These are phyloP conservation scores for Etheostoma nigrum DNA, from an alignment of 2,797 vertebrate species.

Conservation along the genomic window DNA sequence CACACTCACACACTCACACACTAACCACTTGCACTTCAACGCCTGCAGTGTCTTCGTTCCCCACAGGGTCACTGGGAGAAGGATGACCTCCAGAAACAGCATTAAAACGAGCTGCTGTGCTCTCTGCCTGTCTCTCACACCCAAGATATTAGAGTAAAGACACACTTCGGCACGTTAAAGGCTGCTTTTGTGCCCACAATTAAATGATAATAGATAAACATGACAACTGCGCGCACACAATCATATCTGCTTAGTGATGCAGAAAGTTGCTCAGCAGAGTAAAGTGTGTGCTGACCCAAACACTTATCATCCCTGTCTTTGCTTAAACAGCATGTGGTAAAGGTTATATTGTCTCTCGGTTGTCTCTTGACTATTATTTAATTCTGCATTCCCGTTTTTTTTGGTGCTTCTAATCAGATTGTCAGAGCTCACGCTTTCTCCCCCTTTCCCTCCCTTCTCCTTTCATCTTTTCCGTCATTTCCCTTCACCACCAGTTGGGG, in stretches of 20 bases:
- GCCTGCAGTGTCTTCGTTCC: constrained; percentile 33
- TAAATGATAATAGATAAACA: constrained; percentile 32
- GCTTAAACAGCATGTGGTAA: neutral
- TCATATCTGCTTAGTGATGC: constrained; percentile 32
- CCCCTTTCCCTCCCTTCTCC: neutral
- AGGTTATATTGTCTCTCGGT: neutral
- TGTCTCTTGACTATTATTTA: neutral
- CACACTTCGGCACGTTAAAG: constrained; percentile 14
- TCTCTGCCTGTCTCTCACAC: neutral
- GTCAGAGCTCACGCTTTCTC: fast-evolving
- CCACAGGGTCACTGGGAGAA: constrained; percentile 56
- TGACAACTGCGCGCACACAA: neutral
- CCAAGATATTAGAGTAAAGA: constrained; percentile 1
- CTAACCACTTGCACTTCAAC: neutral
- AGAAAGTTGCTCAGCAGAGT: constrained; percentile 22
- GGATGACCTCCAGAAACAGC: constrained; percentile 52
- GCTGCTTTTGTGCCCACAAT: constrained; percentile 2
- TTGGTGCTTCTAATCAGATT: constrained; percentile 11
- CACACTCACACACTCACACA: neutral
- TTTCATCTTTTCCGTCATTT: neutral
- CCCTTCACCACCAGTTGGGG: neutral
- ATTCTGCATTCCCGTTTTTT: neutral
- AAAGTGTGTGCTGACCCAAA: neutral
- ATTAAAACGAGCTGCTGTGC: constrained; percentile 45
- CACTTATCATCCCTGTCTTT: neutral